Evolutionary conservation across 2,797 vertebrate genomes (phyloP).

Genomic region (Enteromius paludinosus): DNA sequence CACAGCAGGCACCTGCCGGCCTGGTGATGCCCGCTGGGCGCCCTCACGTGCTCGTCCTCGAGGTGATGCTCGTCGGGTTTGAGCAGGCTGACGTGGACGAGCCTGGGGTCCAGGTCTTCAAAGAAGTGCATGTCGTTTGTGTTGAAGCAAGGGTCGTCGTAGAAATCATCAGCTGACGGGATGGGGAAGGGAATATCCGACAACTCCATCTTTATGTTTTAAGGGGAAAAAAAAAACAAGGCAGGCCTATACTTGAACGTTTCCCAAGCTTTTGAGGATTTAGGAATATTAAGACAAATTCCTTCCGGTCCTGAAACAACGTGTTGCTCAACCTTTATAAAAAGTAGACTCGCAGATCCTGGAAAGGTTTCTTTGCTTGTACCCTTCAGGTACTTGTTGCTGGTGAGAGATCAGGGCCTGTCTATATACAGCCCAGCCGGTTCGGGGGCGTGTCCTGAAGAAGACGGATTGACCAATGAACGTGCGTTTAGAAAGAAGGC

Average conservation of each 20-base stretch:
- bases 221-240: not conserved
- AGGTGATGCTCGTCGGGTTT: constrained; percentile 86
- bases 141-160: constrained; percentile 95
- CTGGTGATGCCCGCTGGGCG: constrained; percentile 88
- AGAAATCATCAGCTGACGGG: constrained; percentile 88
- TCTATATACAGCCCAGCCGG: constrained; percentile 70
- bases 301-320: constrained; percentile 19
- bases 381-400: constrained; percentile 58
- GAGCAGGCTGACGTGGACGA: constrained; percentile 89
- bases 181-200: constrained; percentile 92
- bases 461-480: constrained; percentile 72
- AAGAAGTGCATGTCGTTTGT: constrained; percentile 97
- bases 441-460: constrained; percentile 56
- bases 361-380: constrained; percentile 20
- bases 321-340: not conserved
- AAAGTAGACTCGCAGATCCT: not conserved
- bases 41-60: constrained; percentile 91
- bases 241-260: not conserved
- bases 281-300: constrained; percentile 26
- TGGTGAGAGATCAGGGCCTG: constrained; percentile 37
- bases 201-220: constrained; percentile 80
- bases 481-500: constrained; percentile 18
- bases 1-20: constrained; percentile 95
- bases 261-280: constrained; percentile 9
- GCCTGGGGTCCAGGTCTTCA: constrained; percentile 94